These are phyloP conservation scores for Anolis sagrei DNA, from an alignment of 2,113 vertebrate genomes.

Conservation along the genomic window DNA sequence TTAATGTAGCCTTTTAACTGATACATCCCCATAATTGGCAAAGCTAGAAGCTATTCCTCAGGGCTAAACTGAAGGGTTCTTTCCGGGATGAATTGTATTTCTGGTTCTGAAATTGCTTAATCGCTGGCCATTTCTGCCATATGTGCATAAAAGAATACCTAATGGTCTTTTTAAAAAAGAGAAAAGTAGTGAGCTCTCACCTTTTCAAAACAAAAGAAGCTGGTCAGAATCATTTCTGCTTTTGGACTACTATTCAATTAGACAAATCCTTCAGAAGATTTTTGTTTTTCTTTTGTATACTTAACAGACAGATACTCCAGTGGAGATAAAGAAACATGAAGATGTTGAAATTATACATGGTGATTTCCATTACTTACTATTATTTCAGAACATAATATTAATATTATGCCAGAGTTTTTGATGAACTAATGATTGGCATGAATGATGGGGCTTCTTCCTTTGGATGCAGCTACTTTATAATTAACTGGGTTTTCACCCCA, in stretches of 20 bases:
- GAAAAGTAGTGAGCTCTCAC: slow-evolving; percentile 41
- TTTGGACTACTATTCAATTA: slow-evolving; percentile 37
- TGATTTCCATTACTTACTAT: background rate
- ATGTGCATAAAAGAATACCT: slow-evolving; percentile 44
- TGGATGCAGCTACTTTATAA: too few relatives aligned
- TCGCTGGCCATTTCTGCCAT: slow-evolving; percentile 55
- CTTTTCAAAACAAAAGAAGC: slow-evolving; percentile 54
- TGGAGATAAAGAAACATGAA: background rate
- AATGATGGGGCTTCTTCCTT: too few relatives aligned
- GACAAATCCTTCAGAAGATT: slow-evolving; percentile 42
- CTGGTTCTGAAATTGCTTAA: slow-evolving; percentile 61
- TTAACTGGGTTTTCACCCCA: too few relatives aligned
- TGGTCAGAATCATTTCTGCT: slow-evolving; percentile 41
- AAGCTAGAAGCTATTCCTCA: slow-evolving; percentile 58
- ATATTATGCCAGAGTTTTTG: background rate
- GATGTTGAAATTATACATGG: background rate
- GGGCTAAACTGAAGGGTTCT: slow-evolving; percentile 49
- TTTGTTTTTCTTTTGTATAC: slow-evolving; percentile 18
- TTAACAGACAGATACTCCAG: background rate
- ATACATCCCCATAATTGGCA: slow-evolving; percentile 48
- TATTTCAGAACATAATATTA: background rate
- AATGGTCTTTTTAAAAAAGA: slow-evolving; percentile 32
- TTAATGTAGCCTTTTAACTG: slow-evolving; percentile 18
- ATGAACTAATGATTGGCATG: background rate
- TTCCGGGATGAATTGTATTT: slow-evolving; percentile 53